A percentile compares a stretch with the other conserved stretches of the same genome.
phyloP scores from a whole-genome alignment of 2,888 invertebrate genomes.

The Pammene aurita region DNA sequence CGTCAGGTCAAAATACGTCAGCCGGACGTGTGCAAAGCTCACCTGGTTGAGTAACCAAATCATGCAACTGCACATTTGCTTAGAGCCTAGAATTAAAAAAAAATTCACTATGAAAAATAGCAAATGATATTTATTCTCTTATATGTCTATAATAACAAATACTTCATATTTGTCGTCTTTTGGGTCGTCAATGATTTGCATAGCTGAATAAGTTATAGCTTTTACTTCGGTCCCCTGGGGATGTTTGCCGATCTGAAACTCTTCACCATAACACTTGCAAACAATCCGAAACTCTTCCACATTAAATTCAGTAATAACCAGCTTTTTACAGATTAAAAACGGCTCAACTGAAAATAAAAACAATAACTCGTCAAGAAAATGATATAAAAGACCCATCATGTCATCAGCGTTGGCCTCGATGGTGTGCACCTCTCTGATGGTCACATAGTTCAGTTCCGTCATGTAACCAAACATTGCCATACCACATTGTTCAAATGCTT shows the following conservation, averaged over 20 bases:
- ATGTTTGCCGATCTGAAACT: slow-evolving; percentile 95
- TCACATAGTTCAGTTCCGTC: slow-evolving; percentile 94
- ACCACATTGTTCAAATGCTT: slow-evolving; percentile 97
- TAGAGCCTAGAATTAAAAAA: no score
- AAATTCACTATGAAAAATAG: no score
- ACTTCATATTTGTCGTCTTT: slow-evolving; percentile 90
- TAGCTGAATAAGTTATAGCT: slow-evolving; percentile 99
- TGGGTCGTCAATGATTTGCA: slow-evolving; percentile 93
- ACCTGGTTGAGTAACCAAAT: no score
- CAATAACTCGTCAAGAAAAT: slow-evolving; percentile 96
- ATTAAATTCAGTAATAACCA: slow-evolving; percentile 94
- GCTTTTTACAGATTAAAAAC: slow-evolving; percentile 92
- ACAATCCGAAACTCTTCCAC: slow-evolving; percentile 91
- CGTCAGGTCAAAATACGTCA: no score
- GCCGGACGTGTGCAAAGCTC: no score
- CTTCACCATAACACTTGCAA: slow-evolving; percentile 94
- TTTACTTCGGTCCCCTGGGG: slow-evolving; percentile 99
- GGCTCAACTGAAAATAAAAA: slow-evolving; percentile 97
- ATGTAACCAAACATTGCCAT: slow-evolving; percentile 99
- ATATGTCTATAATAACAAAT: slow-evolving; percentile 99
- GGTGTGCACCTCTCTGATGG: slow-evolving; percentile 89
- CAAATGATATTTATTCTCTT: slow-evolving; percentile 45
- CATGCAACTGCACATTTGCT: no score
- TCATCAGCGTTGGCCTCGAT: slow-evolving; percentile 96
- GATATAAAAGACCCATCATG: slow-evolving; percentile 92